phyloP scores from a whole-genome alignment of 2,113 vertebrate genomes.

The Alexandromys fortis region DNA sequence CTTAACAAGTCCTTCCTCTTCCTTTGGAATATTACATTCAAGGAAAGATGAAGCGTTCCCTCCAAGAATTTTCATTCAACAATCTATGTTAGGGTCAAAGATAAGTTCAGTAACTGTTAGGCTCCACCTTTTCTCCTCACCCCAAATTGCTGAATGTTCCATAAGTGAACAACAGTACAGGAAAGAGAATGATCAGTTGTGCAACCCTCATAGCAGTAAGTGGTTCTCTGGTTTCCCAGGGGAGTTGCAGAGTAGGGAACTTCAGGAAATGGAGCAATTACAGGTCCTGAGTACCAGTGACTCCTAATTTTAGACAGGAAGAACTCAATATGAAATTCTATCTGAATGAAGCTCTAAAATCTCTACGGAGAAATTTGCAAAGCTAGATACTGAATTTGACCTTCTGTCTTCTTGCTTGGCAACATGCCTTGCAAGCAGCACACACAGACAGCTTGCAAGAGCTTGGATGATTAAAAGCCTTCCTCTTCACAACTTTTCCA shows the following conservation, averaged over 20 bases:
- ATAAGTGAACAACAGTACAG: not conserved
- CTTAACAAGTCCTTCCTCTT: not conserved
- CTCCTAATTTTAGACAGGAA: slow-evolving; percentile 21
- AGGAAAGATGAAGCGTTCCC: accelerated
- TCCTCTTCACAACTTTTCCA: not conserved
- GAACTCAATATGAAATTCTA: slow-evolving; percentile 19
- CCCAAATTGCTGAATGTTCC: not conserved
- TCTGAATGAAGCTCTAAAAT: not conserved
- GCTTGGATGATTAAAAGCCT: not conserved
- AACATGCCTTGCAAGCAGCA: not conserved
- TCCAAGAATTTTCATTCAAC: not conserved
- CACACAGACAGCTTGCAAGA: not conserved
- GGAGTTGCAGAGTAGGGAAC: not conserved
- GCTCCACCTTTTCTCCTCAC: not conserved
- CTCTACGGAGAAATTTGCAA: slow-evolving; percentile 26
- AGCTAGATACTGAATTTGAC: not conserved
- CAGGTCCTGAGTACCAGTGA: not conserved
- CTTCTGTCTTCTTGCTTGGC: slow-evolving; percentile 3
- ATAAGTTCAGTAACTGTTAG: not conserved
- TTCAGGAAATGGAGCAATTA: slow-evolving; percentile 10
- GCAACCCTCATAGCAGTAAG: not conserved
- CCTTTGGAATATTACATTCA: not conserved
- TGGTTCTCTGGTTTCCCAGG: not conserved
- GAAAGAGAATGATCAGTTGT: not conserved
- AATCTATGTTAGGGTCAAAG: not conserved